Evolutionary conservation across 2,113 vertebrate genomes (phyloP), one percentile per base, ranked within the genome.

Genomic region (Cynocephalus volans): DNA sequence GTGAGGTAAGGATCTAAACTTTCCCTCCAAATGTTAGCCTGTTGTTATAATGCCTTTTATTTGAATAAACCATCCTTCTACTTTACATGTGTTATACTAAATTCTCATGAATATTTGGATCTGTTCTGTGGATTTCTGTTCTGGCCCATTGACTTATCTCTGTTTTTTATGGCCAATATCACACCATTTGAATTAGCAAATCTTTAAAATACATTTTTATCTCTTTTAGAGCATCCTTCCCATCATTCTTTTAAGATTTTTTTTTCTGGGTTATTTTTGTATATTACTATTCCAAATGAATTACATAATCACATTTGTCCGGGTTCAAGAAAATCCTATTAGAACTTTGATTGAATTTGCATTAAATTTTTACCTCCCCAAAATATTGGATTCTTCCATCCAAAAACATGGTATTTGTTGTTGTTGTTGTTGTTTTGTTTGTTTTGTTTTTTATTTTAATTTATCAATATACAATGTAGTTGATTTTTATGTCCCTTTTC

Each of bases 201-300:
- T 81, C 76, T 90, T 84, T 80, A 89, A 96, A 80, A 86, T 90
- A 69, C 12, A 89, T 81, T 62, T 91, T 97, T 70, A 41, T 81
- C 24, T 58, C 36, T 72, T 36, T 84, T 65, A 94, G 7, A 60
- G 8, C 19, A 88, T 26, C 65, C 48, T 89, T 93, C 58, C 26
- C 12, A 21, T 24, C 77, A 28, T 48, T 45, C 21, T 96, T 92
- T 82, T 41, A 83, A 58, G 75, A 26, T 91, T 41, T 41, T 41
- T 91, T 75, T 69, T 90, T 85, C 89, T 62, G 33, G 9, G 23
- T 9, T 89, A 19, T 84, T 88, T 93, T 75, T 79, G 18, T 70
- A 4, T n/a, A 60, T 81, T 76, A 48, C 77, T 77, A 76, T 70
- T 95, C 23, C 56, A 95, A 81, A 87, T 88, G 56, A 95, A 94